phyloP scores from a whole-genome alignment of 1,140 invertebrate genomes.

The Sitobion miscanthi region DNA sequence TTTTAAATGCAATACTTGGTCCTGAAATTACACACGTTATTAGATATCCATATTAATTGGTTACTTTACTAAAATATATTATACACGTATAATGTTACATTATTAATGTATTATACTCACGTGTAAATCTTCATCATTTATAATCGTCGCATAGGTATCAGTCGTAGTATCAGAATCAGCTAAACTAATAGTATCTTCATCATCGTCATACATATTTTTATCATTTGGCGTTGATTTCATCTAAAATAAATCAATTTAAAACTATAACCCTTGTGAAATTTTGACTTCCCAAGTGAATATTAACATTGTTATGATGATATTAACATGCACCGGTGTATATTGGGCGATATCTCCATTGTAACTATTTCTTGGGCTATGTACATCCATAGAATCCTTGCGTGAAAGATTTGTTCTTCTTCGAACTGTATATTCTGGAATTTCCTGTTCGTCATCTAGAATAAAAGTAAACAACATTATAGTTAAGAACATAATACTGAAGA shows the following conservation, averaged over 20 bases:
- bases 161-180: slow-evolving; percentile 55
- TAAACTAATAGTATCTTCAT: slow-evolving; percentile 42
- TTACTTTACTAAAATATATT: neutral
- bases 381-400: neutral
- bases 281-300: slow-evolving; percentile 51
- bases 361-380: slow-evolving; percentile 44
- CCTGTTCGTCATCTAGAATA: slow-evolving; percentile 16
- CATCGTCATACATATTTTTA: slow-evolving; percentile 1
- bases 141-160: slow-evolving; percentile 63
- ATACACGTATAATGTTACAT: neutral
- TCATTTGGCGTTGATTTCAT: slow-evolving; percentile 5
- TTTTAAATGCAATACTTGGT: slow-evolving; percentile 67
- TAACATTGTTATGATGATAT: slow-evolving; percentile 57
- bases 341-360: slow-evolving; percentile 47
- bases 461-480: neutral
- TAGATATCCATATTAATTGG: neutral
- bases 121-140: slow-evolving; percentile 62
- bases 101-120: neutral
- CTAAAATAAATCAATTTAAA: slow-evolving; percentile 52
- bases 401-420: slow-evolving; percentile 27
- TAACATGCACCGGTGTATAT: slow-evolving; percentile 55
- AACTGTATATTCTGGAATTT: slow-evolving; percentile 33
- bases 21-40: slow-evolving; percentile 57
- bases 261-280: slow-evolving; percentile 46
- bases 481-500: neutral